Conservation (phyloP, 2,888 invertebrate genomes). For the Gymnoscelis rufifasciata region DNA sequence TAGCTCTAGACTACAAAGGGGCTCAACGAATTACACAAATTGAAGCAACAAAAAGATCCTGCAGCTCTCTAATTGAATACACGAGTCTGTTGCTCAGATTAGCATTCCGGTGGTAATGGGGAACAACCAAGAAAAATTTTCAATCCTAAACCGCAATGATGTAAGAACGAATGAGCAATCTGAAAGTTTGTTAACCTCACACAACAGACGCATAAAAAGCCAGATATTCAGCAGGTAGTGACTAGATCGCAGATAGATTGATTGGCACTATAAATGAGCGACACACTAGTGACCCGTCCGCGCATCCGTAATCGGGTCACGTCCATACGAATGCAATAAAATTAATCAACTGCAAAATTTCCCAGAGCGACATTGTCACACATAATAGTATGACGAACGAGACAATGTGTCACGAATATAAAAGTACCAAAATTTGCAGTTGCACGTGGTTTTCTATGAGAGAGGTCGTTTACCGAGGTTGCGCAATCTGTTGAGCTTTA, state of each 20-base stretch:
- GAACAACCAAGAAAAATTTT: constrained; percentile 57
- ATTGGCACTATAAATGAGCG: constrained; percentile 71
- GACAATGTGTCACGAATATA: constrained; percentile 37
- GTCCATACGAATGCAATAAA: constrained; percentile 57
- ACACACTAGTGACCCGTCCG: constrained; percentile 57
- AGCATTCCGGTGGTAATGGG: constrained; percentile 38
- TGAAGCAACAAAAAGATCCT: constrained; percentile 34
- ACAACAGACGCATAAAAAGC: constrained; percentile 75
- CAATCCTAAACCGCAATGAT: constrained; percentile 68
- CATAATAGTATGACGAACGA: constrained; percentile 30
- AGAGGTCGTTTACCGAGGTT: constrained; percentile 34
- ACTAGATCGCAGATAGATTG: constrained; percentile 74
- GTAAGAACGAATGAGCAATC: constrained; percentile 76
- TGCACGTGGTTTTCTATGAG: constrained; percentile 24
- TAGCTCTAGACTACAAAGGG: constrained; percentile 46
- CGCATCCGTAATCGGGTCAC: constrained; percentile 62
- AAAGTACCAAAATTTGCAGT: constrained; percentile 31
- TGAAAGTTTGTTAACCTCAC: constrained; percentile 71
- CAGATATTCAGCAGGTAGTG: constrained; percentile 67
- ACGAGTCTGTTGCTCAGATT: not conserved
- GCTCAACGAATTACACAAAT: constrained; percentile 34
- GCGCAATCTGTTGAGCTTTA: constrained; percentile 35
- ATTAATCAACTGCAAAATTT: constrained; percentile 49
- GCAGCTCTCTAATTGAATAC: constrained; percentile 26
- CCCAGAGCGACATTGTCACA: constrained; percentile 35